Evolutionary conservation across 1,140 invertebrate species (phyloP).

Genomic region (Hylyphantes graminicola): DNA sequence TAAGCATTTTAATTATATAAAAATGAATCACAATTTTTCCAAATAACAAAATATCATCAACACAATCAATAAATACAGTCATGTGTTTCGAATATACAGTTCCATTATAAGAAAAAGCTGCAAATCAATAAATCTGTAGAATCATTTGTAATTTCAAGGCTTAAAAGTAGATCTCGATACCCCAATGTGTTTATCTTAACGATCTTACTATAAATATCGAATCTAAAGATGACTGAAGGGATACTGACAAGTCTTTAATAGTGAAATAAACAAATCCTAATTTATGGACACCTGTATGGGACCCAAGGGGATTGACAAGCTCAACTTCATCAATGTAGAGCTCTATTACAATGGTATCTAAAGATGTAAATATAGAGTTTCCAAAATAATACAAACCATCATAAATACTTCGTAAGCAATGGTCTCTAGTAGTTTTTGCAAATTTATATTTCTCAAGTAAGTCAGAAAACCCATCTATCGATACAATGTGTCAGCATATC

Average conservation of each 20-base stretch:
- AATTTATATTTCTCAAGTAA: constrained; percentile 2
- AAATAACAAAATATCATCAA: constrained; percentile 19
- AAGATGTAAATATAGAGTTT: constrained; percentile 6
- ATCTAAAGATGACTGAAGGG: constrained; percentile 5
- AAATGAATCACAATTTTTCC: constrained; percentile 2
- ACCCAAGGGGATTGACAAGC: neutral
- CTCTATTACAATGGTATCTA: constrained; percentile 16
- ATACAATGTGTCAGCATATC: neutral
- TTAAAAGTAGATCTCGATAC: neutral
- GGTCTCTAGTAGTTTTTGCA: neutral
- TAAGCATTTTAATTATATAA: constrained; percentile 25
- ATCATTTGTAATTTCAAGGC: neutral
- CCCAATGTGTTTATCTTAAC: neutral
- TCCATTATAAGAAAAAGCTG: neutral
- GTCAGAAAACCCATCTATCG: neutral
- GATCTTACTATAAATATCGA: constrained; percentile 13
- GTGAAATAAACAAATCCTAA: constrained; percentile 21
- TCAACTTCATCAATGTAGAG: constrained; percentile 21
- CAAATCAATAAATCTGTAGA: neutral
- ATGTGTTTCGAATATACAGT: neutral
- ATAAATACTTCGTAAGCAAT: neutral
- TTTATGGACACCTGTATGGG: constrained; percentile 21
- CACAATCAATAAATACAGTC: constrained; percentile 6
- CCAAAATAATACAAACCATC: constrained; percentile 6
- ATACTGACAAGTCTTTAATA: constrained; percentile 19